Base-by-base conservation (phyloP, 1,140 invertebrate genomes). In the Drosophila saltans region DNA sequence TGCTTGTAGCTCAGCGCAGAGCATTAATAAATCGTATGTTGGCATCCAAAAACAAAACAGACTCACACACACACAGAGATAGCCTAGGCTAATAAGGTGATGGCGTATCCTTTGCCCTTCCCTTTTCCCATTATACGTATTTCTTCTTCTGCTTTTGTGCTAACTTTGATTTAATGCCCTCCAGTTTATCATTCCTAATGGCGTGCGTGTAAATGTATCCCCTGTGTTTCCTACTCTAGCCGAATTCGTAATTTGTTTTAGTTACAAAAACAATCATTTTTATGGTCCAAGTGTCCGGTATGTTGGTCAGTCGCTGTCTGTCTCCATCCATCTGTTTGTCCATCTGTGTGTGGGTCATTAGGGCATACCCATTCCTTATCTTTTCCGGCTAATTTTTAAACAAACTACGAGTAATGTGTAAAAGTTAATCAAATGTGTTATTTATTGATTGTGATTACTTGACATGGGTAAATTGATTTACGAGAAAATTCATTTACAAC, bases 91-190 rank as follows among this genome's bases (percentile, higher is more conserved):
- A 88, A 88, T 88, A 88, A 89, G 86, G 78, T 81, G 75, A 52
- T 24, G 45, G 21, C 24, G 45, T 21, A 52, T 52, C 45, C 58
- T 80, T 65, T 72, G 72, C 66, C 57, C 66, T 64, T 64, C 40
- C 28, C 21, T 33, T 28, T 64, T 30, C 56, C 16, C 9, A 26
- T 48, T 63, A 16, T 16, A n/a, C 66, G 39, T 59, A 61, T 39
- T 63, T 66, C 4, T 24, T 76, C 69, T 57, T 26, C 45, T 65
- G 39, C 76, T 80, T 81, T 8, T 52, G 24, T 80, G 81, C 78
- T 88, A 90, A 90, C 88, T 91, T 90, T 90, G 88, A 90, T 90
- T 90, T 91, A 90, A 90, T 91, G 80, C 88, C 62, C 66, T 57
- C 59, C 74, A 75, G 82, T 88, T 91, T 90, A 86, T 90, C 86